These are phyloP conservation scores for Diphyllodes magnificus DNA, from an alignment of 2,113 vertebrate species.

Conservation along the genomic window DNA sequence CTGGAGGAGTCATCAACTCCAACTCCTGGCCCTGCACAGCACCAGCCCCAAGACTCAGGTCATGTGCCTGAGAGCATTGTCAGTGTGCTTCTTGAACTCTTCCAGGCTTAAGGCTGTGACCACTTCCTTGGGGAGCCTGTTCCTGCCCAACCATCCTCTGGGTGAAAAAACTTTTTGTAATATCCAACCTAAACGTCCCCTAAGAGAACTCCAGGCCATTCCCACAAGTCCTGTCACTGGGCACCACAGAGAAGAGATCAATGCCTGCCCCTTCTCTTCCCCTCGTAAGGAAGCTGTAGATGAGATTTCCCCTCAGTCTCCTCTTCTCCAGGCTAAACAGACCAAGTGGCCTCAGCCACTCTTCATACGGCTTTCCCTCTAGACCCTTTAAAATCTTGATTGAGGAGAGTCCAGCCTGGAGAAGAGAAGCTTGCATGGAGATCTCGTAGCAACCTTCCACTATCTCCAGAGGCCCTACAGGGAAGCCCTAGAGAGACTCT, in stretches of 20 bases:
- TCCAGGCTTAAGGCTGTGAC: not conserved
- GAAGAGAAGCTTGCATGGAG: not conserved
- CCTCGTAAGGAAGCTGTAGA: not conserved
- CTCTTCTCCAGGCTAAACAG: not conserved
- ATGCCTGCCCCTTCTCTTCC: not conserved
- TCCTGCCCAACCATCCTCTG: not conserved
- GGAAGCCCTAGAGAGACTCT: accelerated
- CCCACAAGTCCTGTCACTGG: not conserved
- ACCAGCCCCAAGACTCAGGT: not conserved
- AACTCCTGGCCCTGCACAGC: not conserved
- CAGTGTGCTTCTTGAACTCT: accelerated
- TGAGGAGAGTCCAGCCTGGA: not conserved
- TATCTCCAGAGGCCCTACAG: not conserved
- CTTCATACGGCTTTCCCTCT: not conserved
- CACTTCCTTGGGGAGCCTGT: not conserved
- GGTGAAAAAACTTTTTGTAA: not conserved
- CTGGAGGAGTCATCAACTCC: not conserved
- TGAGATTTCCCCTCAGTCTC: not conserved
- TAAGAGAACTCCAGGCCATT: not conserved
- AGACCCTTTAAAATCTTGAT: not conserved
- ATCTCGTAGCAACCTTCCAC: not conserved
- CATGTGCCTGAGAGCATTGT: not conserved
- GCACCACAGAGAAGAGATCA: not conserved
- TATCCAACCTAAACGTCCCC: not conserved
- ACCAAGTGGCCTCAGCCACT: not conserved